These are phyloP conservation scores for Palloptera scutellata DNA, from an alignment of 2,888 invertebrate genomes.

Conservation along the genomic window DNA sequence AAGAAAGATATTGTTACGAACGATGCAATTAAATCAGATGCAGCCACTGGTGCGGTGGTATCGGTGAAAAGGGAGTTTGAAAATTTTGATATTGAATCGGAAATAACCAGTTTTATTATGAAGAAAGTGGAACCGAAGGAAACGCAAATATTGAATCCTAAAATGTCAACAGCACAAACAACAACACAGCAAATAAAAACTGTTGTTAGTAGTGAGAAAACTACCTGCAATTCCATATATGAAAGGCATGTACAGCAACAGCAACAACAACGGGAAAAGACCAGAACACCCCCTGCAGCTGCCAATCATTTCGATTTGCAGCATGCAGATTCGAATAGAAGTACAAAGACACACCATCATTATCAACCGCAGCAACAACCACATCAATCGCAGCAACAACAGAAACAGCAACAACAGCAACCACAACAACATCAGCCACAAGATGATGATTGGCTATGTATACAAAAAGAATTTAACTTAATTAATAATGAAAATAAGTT, in stretches of 20 bases:
- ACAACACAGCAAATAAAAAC: background rate
- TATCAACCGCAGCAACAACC: background rate
- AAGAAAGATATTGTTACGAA: slow-evolving; percentile 22
- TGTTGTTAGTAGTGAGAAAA: too few species aligned
- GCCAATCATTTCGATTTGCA: slow-evolving; percentile 4
- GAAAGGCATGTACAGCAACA: slow-evolving; percentile 17
- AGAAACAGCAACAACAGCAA: slow-evolving; percentile 27
- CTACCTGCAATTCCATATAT: slow-evolving; percentile 4
- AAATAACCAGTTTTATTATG: slow-evolving; percentile 63
- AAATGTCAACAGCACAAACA: background rate
- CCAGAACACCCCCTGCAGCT: background rate
- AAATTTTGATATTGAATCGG: slow-evolving; percentile 63
- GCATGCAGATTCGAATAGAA: background rate
- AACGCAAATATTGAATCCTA: slow-evolving; percentile 10
- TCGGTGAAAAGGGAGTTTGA: slow-evolving; percentile 59
- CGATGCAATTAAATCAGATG: slow-evolving; percentile 18
- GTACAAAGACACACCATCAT: slow-evolving; percentile 31
- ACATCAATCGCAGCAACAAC: slow-evolving; percentile 24
- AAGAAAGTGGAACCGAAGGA: slow-evolving; percentile 59
- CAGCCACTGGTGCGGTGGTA: slow-evolving; percentile 1
- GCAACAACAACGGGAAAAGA: slow-evolving; percentile 1
- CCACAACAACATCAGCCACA: slow-evolving; percentile 64
- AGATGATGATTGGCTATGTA: slow-evolving; percentile 75
- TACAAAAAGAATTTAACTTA: slow-evolving; percentile 71
- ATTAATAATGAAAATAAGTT: slow-evolving; percentile 46